Conservation (phyloP, 2,888 invertebrate species). For the Stenodema calcarata region DNA sequence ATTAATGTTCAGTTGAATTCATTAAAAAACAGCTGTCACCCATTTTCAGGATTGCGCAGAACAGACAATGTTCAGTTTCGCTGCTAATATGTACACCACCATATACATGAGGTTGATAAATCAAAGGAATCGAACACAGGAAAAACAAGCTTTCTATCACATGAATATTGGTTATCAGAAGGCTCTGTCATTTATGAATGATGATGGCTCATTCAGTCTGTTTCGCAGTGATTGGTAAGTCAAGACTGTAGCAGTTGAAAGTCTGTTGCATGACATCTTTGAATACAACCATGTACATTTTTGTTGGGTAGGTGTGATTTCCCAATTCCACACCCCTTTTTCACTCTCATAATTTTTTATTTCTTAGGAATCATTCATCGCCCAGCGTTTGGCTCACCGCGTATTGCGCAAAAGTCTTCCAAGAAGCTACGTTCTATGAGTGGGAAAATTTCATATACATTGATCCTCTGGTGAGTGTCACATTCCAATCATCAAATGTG, state of each 20-base stretch:
- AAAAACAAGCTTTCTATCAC: conserved; percentile 81
- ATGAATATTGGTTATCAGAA: conserved; percentile 91
- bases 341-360: background rate
- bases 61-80: conserved; percentile 96
- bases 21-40: too few species aligned
- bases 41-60: conserved; percentile 78
- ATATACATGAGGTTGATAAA: conserved; percentile 90
- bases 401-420: conserved; percentile 85
- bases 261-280: too few species aligned
- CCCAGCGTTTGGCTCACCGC: conserved; percentile 93
- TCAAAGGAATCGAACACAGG: conserved; percentile 82
- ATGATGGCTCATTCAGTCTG: conserved; percentile 87
- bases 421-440: conserved; percentile 93
- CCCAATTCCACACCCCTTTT: conserved; percentile 33
- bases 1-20: background rate
- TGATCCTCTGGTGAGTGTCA: conserved; percentile 73
- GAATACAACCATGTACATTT: too few species aligned
- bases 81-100: conserved; percentile 89
- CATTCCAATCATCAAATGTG: too few species aligned
- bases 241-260: too few species aligned
- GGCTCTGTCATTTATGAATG: conserved; percentile 88
- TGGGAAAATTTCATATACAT: conserved; percentile 97
- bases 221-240: conserved; percentile 89
- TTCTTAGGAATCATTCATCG: conserved; percentile 77
- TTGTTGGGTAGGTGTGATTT: background rate